A percentile compares a stretch with the other conserved stretches of the same genome.
Conservation (phyloP, 2,888 invertebrate species). For the Leucozona laternaria region DNA sequence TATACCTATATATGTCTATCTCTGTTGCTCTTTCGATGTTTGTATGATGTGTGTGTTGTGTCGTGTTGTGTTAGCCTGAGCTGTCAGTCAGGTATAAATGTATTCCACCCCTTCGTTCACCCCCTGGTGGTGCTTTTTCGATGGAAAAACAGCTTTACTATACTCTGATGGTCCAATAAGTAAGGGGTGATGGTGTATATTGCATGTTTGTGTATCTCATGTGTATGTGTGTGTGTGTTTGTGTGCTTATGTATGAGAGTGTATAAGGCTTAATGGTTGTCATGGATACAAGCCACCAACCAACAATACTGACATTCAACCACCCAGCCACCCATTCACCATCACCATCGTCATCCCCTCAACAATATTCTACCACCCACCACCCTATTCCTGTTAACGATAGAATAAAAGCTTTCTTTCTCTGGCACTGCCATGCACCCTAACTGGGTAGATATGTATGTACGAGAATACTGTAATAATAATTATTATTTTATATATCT, state of each 20-base stretch:
- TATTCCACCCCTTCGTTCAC: slow-evolving; percentile 54
- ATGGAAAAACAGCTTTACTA: slow-evolving; percentile 63
- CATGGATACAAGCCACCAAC: slow-evolving; percentile 71
- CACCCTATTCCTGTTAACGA: slow-evolving; percentile 54
- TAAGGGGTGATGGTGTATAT: slow-evolving; percentile 67
- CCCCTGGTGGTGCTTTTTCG: slow-evolving; percentile 48
- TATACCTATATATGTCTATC: slow-evolving; percentile 24
- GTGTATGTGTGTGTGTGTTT: slow-evolving; percentile 40
- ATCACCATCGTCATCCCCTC: slow-evolving; percentile 11
- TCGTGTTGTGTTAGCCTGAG: slow-evolving; percentile 16
- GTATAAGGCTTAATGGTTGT: slow-evolving; percentile 63
- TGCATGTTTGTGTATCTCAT: slow-evolving; percentile 44
- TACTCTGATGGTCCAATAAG: slow-evolving; percentile 21
- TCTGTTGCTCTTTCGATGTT: slow-evolving; percentile 19
- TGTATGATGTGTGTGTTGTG: slow-evolving; percentile 4
- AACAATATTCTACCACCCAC: slow-evolving; percentile 33
- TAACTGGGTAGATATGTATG: slow-evolving; percentile 28
- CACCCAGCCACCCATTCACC: slow-evolving; percentile 25
- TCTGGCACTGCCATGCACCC: slow-evolving; percentile 51
- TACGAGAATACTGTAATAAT: slow-evolving; percentile 59
- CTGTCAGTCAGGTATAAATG: slow-evolving; percentile 61
- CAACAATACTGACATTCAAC: slow-evolving; percentile 65
- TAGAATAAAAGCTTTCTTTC: slow-evolving; percentile 70
- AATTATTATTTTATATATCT: slow-evolving; percentile 75
- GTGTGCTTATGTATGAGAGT: slow-evolving; percentile 30